Evolutionary conservation across 2,797 vertebrate species (phyloP).

Genomic region (Bryconaethiops microstoma): DNA sequence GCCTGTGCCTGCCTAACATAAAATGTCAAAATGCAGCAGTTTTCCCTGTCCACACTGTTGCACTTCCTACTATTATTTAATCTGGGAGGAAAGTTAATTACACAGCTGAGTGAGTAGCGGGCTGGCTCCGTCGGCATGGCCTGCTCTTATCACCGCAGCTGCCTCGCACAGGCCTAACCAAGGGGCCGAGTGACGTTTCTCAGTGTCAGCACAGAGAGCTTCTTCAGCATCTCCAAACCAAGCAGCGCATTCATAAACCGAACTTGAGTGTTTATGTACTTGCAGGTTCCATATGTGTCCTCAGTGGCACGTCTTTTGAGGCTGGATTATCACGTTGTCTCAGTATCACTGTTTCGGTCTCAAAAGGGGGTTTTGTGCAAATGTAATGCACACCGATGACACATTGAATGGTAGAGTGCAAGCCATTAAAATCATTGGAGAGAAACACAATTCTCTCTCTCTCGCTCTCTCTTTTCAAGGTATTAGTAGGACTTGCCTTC

Average conservation of each 20-base stretch:
- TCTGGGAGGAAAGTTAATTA: slow-evolving; percentile 74
- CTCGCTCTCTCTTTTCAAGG: not conserved
- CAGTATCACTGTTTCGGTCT: slow-evolving; percentile 59
- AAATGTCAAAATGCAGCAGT: slow-evolving; percentile 64
- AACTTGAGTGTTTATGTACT: not conserved
- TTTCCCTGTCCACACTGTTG: slow-evolving; percentile 62
- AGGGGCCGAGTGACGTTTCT: slow-evolving; percentile 61
- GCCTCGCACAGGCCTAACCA: slow-evolving; percentile 58
- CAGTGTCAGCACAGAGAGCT: slow-evolving; percentile 70
- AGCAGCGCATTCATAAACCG: too few relatives aligned
- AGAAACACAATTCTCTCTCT: not conserved
- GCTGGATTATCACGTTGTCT: slow-evolving; percentile 40
- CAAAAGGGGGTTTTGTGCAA: slow-evolving; percentile 60
- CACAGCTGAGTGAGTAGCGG: slow-evolving; percentile 73
- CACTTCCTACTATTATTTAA: slow-evolving; percentile 58
- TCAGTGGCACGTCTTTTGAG: not conserved
- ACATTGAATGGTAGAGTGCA: slow-evolving; percentile 58
- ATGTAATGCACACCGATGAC: slow-evolving; percentile 23
- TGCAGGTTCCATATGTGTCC: not conserved
- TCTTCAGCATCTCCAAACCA: not conserved
- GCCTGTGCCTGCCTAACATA: slow-evolving; percentile 25
- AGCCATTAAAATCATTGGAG: slow-evolving; percentile 1
- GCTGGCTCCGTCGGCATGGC: slow-evolving; percentile 18
- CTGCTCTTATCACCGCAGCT: slow-evolving; percentile 61
- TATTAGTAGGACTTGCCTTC: not conserved